Conservation (phyloP, 1,140 invertebrate genomes). For the Drosophila sechellia region DNA sequence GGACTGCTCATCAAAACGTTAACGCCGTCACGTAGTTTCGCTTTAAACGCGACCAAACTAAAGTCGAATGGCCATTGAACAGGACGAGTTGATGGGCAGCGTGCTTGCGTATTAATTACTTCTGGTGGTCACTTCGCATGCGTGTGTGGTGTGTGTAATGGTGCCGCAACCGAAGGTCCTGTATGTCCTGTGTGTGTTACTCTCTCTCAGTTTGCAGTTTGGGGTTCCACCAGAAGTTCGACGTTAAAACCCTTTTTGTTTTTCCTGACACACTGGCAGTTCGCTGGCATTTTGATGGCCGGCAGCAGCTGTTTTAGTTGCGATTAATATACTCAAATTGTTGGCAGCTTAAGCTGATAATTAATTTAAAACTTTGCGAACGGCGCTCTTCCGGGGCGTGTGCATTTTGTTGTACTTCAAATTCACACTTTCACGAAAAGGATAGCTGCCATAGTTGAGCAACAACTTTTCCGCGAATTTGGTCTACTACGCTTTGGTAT, state of each 20-base stretch:
- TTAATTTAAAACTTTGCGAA: constrained; percentile 13
- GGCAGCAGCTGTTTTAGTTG: constrained; percentile 7
- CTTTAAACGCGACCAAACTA: constrained; percentile 18
- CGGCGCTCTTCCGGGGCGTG: too few species aligned
- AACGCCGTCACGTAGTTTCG: constrained; percentile 30
- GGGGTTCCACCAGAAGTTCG: constrained; percentile 6
- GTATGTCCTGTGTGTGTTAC: too few species aligned
- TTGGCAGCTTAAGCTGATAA: constrained; percentile 5
- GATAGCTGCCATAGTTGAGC: too few species aligned
- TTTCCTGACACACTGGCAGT: constrained; percentile 5
- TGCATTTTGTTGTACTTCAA: too few species aligned
- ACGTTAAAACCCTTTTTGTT: constrained; percentile 4
- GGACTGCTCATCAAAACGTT: constrained; percentile 12
- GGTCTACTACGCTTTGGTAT: too few species aligned
- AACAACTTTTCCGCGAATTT: too few species aligned
- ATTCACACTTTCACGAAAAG: not conserved
- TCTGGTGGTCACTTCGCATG: constrained; percentile 14
- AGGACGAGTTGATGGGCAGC: not conserved
- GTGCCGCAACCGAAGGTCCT: not conserved
- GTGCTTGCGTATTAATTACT: constrained; percentile 35
- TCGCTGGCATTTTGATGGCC: constrained; percentile 6
- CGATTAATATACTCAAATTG: constrained; percentile 7
- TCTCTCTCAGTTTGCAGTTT: too few species aligned
- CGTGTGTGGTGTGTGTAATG: not conserved
- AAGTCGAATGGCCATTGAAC: constrained; percentile 10